These are phyloP conservation scores for Enteromius viviparus DNA, from an alignment of 2,797 vertebrate species.

Conservation along the genomic window DNA sequence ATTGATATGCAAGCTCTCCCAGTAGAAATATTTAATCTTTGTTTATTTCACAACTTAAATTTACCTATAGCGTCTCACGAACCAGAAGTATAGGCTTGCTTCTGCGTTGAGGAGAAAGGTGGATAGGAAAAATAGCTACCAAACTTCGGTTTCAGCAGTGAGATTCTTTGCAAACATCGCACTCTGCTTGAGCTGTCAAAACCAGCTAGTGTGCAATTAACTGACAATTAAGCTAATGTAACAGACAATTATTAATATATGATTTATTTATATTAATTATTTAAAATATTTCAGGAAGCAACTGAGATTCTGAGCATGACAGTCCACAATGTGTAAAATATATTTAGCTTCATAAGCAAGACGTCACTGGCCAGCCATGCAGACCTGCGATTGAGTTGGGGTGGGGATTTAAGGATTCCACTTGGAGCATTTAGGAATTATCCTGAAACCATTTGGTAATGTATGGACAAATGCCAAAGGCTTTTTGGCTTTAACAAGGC, in stretches of 20 bases:
- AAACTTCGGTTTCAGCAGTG: not conserved
- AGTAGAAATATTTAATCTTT: not conserved
- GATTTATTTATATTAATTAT: not conserved
- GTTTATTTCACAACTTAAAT: not conserved
- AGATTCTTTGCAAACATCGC: not conserved
- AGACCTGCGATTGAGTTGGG: not conserved
- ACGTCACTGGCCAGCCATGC: constrained; percentile 8
- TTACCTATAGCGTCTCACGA: too few species aligned
- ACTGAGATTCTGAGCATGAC: not conserved
- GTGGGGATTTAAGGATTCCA: constrained; percentile 19
- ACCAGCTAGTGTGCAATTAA: not conserved
- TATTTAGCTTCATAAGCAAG: constrained; percentile 1
- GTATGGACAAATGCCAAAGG: constrained; percentile 39
- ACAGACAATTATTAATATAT: not conserved
- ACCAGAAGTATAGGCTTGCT: too few species aligned
- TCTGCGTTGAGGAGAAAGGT: too few species aligned
- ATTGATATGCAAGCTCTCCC: not conserved
- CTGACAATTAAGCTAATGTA: not conserved
- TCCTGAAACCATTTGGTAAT: constrained; percentile 29
- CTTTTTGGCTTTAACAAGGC: constrained; percentile 36
- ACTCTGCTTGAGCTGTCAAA: not conserved
- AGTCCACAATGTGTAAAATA: constrained; percentile 11
- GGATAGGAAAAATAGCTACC: not conserved
- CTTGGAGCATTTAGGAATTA: constrained; percentile 19
- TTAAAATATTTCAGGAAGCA: not conserved